Evolutionary conservation across 2,797 vertebrate genomes (phyloP), one percentile per base, ranked within the genome.

Genomic region (Rhabdophis nuchalis): DNA sequence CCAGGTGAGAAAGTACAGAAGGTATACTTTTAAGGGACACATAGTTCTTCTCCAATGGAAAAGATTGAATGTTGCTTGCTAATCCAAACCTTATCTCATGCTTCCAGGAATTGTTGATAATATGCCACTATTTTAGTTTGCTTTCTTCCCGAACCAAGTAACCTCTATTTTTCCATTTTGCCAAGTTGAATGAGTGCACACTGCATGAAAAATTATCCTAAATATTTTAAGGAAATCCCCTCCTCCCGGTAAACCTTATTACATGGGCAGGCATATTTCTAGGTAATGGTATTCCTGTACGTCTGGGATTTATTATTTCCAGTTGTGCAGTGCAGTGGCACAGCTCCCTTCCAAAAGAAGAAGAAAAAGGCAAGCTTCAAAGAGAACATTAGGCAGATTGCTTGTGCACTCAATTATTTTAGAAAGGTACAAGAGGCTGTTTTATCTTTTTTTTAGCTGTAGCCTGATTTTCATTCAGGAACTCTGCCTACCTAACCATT

Each of bases 1-100:
- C 1, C 0, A 5, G 5, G 25, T 20, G 90, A 57, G 93, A 93
- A 77, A 91, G 36, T 0, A 0, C 0, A 4, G 1, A 13, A 20
- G 5, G 16, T 64, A 32, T 14, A 3, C 46, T 91, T 57, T 91
- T n/a, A 0, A 0, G 32, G 82, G 36, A 52, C 1, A 1, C 0
- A 25, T 23, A 20, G 56, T 11, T 64, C 16, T 72, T 56, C 52
- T 82, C 41, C 46, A 0, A 14, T 0, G 0, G 0, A 77, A 92
- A 52, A 5, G 14, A 12, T 68, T 0, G 0, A 27, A 46, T 27
- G 23, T 92, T 92, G 61, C 11, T 20, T 58, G 89, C 27, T 50
- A 57, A 90, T 90, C 85, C 36, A 87, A 92, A 61, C 29, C 23
- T 88, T 29, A 85, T 20, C 58, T 91, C 61, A 16, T 54, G 32